Evolutionary conservation across 2,888 invertebrate genomes (phyloP).

Genomic region (Coleophora deauratella): DNA sequence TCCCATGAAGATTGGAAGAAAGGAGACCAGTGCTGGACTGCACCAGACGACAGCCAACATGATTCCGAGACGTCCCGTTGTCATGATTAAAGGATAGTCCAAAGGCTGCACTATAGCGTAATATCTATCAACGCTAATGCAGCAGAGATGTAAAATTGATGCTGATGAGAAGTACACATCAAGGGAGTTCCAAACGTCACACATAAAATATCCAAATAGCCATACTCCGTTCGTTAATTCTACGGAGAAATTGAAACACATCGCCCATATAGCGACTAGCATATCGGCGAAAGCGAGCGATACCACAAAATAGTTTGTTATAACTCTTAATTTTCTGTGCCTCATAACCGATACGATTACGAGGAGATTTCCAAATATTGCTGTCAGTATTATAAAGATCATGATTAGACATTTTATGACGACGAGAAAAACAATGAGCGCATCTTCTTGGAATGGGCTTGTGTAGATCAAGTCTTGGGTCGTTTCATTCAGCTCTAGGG

Average conservation of each 20-base stretch:
- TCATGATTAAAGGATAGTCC: constrained; percentile 95
- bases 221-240: constrained; percentile 88
- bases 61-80: constrained; percentile 83
- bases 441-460: constrained; percentile 51
- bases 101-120: constrained; percentile 95
- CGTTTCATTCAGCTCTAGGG: constrained; percentile 46
- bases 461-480: constrained; percentile 48
- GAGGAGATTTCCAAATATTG: constrained; percentile 90
- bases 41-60: constrained; percentile 95
- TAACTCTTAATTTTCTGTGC: constrained; percentile 80
- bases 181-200: constrained; percentile 96
- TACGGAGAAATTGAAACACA: constrained; percentile 95
- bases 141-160: constrained; percentile 94
- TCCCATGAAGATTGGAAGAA: constrained; percentile 95
- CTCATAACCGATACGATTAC: constrained; percentile 89
- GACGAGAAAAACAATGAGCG: constrained; percentile 74
- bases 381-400: constrained; percentile 90
- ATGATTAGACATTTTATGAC: constrained; percentile 85
- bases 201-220: constrained; percentile 93
- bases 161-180: constrained; percentile 97
- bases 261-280: constrained; percentile 94
- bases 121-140: constrained; percentile 91
- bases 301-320: constrained; percentile 97
- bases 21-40: constrained; percentile 92
- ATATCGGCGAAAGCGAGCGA: constrained; percentile 95